These are phyloP conservation scores for Platalea minor DNA, from an alignment of 2,797 vertebrate species.

Conservation along the genomic window DNA sequence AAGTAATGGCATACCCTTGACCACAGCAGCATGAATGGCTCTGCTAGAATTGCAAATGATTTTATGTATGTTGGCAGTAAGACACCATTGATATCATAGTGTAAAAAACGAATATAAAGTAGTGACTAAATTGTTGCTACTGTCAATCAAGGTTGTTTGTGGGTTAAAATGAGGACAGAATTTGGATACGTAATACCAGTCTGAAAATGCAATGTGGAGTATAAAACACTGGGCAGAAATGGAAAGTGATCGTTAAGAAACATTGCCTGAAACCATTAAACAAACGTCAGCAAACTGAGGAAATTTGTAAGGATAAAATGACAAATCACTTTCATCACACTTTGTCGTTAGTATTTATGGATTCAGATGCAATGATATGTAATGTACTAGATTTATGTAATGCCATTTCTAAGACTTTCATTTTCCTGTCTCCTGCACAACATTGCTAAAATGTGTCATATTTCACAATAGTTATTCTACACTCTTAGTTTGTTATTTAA, in stretches of 20 bases:
- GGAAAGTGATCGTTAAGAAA: not conserved
- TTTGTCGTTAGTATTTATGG: not conserved
- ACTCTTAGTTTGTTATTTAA: not conserved
- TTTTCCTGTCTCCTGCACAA: not conserved
- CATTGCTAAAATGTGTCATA: not conserved
- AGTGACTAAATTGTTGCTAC: not conserved
- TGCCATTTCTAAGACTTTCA: not conserved
- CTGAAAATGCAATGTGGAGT: not conserved
- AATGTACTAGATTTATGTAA: not conserved
- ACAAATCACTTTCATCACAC: not conserved
- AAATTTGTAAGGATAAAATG: not conserved
- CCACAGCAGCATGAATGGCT: not conserved
- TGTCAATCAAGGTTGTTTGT: slow-evolving; percentile 12
- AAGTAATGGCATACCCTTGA: slow-evolving; percentile 44
- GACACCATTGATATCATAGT: not conserved
- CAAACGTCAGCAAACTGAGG: not conserved
- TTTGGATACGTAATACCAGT: not conserved
- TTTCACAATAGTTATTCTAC: not conserved
- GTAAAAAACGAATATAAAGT: not conserved
- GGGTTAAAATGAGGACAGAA: not conserved
- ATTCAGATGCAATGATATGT: not conserved
- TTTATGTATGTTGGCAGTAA: not conserved
- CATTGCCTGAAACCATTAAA: not conserved
- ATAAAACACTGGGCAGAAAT: not conserved
- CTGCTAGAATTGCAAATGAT: slow-evolving; percentile 48